phyloP scores from a whole-genome alignment of 2,113 vertebrate genomes.

The Corapipo altera region DNA sequence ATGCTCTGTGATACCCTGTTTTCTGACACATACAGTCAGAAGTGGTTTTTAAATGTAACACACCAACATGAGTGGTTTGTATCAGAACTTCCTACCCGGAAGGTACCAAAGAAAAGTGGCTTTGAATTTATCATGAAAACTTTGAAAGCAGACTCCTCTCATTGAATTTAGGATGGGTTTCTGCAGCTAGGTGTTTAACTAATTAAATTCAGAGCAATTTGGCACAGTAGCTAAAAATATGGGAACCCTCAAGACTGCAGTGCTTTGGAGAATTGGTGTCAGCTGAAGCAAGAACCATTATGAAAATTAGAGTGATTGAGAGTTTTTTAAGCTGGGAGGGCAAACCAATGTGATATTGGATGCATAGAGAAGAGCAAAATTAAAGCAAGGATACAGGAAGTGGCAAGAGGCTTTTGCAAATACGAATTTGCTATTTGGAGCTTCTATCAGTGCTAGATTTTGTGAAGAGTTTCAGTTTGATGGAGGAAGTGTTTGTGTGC shows the following conservation, averaged over 20 bases:
- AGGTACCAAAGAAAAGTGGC: neutral
- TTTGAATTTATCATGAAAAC: neutral
- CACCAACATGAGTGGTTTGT: neutral
- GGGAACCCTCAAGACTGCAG: neutral
- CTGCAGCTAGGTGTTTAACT: neutral
- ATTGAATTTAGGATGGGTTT: neutral
- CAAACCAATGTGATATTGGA: neutral
- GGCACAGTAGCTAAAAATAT: neutral
- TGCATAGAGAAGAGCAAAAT: neutral
- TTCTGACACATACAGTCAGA: neutral
- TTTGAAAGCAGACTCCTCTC: neutral
- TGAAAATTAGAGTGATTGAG: neutral
- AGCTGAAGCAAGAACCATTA: neutral
- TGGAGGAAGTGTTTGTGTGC: neutral
- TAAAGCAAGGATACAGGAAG: neutral
- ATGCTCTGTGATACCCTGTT: neutral
- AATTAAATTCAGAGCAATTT: slow-evolving; percentile 4
- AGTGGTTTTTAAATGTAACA: neutral
- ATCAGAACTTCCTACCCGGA: neutral
- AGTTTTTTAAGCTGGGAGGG: neutral
- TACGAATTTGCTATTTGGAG: neutral
- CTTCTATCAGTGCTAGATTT: neutral
- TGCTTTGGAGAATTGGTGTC: neutral
- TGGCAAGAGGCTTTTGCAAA: neutral
- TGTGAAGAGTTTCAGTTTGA: neutral